Conservation (phyloP, 2,888 invertebrate species). For the Eristalis tenax region DNA sequence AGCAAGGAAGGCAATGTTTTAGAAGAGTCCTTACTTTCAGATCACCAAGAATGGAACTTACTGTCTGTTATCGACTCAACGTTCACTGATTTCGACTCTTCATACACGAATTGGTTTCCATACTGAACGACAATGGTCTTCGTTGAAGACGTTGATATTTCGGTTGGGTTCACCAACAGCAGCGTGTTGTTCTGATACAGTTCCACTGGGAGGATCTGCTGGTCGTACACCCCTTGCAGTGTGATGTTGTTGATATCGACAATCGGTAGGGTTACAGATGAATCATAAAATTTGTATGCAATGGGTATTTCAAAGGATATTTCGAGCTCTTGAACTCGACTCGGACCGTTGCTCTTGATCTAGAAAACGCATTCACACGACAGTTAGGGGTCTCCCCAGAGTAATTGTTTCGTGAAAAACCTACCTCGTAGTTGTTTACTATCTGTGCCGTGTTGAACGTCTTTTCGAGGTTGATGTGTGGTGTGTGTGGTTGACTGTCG, state of each 20-base stretch:
- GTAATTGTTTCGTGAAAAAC: not conserved
- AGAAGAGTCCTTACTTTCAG: too few relatives aligned
- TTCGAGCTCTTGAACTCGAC: constrained; percentile 78
- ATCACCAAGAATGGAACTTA: constrained; percentile 25
- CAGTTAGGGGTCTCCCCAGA: not conserved
- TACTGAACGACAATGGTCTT: constrained; percentile 66
- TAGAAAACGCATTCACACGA: constrained; percentile 17
- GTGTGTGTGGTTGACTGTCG: constrained; percentile 76
- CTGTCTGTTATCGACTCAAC: constrained; percentile 46
- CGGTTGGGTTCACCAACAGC: constrained; percentile 77
- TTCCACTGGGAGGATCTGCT: constrained; percentile 76
- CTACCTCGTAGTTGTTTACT: constrained; percentile 78
- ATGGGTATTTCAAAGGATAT: constrained; percentile 79
- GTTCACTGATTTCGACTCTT: constrained; percentile 30
- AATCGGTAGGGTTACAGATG: constrained; percentile 76
- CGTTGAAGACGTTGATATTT: constrained; percentile 73
- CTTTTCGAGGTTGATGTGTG: constrained; percentile 78
- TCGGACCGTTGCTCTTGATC: constrained; percentile 80
- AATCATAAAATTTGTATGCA: constrained; percentile 77
- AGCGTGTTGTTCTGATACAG: constrained; percentile 78
- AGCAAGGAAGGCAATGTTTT: not conserved
- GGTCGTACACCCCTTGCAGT: constrained; percentile 78
- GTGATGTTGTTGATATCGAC: constrained; percentile 78
- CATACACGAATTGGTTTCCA: constrained; percentile 61
- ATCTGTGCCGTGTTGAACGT: constrained; percentile 76